Percentiles rank a stretch among this genome's conserved stretches.
Conservation (phyloP, 2,113 vertebrate species). For the Eurypyga helias region DNA sequence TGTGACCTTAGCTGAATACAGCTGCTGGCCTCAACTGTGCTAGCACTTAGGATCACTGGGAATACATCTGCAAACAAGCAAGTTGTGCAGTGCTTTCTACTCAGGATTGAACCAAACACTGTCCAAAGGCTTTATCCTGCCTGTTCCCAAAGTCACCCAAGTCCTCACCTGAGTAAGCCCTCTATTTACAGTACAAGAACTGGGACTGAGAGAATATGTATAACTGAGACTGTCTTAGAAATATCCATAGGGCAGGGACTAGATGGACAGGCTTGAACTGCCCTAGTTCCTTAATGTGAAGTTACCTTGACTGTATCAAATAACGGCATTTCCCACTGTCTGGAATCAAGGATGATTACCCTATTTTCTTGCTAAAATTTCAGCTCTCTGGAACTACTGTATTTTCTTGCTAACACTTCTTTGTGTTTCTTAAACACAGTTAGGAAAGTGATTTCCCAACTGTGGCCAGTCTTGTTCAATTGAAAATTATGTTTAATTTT, state of each 20-base stretch:
- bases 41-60: background rate
- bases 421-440: background rate
- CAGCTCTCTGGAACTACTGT: background rate
- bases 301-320: background rate
- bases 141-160: background rate
- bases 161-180: background rate
- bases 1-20: background rate
- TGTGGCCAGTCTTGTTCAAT: fast-evolving
- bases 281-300: background rate
- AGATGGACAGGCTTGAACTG: background rate
- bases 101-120: too few species aligned
- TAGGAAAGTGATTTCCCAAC: background rate
- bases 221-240: background rate
- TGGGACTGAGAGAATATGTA: background rate
- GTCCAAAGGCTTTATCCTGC: too few species aligned
- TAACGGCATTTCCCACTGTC: background rate
- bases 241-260: background rate
- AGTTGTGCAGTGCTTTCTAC: background rate
- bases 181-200: background rate
- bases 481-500: background rate
- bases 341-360: too few species aligned
- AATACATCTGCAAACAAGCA: background rate
- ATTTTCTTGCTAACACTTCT: background rate
- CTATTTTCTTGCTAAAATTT: too few species aligned
- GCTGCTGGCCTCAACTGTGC: background rate